Evolutionary conservation across 1,140 invertebrate species (phyloP).

Genomic region (Zaprionus inermis): DNA sequence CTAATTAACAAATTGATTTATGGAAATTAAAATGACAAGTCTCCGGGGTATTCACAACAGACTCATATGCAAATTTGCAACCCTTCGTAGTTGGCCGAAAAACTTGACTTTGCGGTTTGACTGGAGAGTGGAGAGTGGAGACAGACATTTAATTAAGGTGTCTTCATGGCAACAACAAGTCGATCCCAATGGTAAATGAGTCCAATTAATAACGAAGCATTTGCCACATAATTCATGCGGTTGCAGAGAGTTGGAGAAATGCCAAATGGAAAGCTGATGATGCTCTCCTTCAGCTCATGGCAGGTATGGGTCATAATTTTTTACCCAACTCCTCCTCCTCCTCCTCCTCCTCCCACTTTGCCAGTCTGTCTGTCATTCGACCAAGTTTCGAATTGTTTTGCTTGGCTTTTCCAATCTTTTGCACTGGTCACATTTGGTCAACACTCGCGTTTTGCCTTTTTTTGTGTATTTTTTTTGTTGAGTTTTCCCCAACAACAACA

Average conservation of each 20-base stretch:
- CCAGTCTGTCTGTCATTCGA: constrained; percentile 22
- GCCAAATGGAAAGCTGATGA: constrained; percentile 25
- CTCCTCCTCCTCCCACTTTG: not conserved
- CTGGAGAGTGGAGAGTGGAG: constrained; percentile 12
- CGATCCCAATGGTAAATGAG: constrained; percentile 77
- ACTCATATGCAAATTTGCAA: constrained; percentile 64
- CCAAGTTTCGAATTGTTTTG: constrained; percentile 13
- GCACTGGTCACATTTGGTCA: constrained; percentile 51
- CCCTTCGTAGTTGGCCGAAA: constrained; percentile 56
- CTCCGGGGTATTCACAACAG: constrained; percentile 52
- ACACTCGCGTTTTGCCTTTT: constrained; percentile 17
- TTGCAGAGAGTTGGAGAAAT: not conserved
- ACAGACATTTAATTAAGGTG: constrained; percentile 83
- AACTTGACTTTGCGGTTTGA: constrained; percentile 70
- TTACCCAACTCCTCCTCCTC: not conserved
- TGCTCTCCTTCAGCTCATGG: not conserved
- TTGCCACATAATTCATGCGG: constrained; percentile 77
- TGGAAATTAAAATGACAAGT: constrained; percentile 79
- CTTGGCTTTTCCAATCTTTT: constrained; percentile 15
- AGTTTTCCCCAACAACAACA: not conserved
- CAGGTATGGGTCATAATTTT: constrained; percentile 43
- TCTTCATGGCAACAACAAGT: constrained; percentile 75
- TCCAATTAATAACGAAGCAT: constrained; percentile 84
- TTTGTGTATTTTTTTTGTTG: constrained; percentile 27
- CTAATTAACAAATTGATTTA: constrained; percentile 84